These are phyloP conservation scores for Buphagus erythrorhynchus DNA, from an alignment of 2,797 vertebrate species.

Conservation along the genomic window DNA sequence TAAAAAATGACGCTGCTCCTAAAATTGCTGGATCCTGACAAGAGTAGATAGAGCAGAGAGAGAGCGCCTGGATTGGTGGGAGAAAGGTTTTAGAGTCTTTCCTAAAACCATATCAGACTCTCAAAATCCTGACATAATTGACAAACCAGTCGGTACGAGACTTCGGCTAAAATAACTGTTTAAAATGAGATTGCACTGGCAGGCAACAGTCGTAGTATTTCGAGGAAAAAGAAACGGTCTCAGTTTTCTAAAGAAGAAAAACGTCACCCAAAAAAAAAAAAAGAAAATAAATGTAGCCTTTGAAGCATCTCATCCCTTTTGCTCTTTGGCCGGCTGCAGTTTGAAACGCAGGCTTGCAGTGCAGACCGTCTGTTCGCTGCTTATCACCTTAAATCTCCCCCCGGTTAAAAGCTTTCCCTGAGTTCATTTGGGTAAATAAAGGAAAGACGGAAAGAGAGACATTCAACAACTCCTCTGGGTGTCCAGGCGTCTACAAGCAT, in stretches of 20 bases:
- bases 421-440: conserved; percentile 25
- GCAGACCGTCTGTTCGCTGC: background rate
- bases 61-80: background rate
- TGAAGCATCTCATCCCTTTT: background rate
- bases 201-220: background rate
- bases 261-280: background rate
- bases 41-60: background rate
- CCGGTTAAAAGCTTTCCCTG: conserved; percentile 8
- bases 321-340: background rate
- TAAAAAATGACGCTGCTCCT: background rate
- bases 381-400: conserved; percentile 20
- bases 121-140: background rate
- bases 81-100: background rate
- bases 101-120: background rate
- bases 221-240: background rate
- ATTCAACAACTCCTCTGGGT: conserved; percentile 26
- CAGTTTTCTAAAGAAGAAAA: background rate
- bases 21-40: background rate
- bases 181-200: background rate
- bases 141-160: background rate
- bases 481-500: background rate
- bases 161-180: background rate
- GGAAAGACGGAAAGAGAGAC: background rate
- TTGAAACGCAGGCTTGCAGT: background rate
- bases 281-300: background rate